Evolutionary conservation across 2,113 vertebrate species (phyloP).

Genomic region (Phyllopteryx taeniolatus): DNA sequence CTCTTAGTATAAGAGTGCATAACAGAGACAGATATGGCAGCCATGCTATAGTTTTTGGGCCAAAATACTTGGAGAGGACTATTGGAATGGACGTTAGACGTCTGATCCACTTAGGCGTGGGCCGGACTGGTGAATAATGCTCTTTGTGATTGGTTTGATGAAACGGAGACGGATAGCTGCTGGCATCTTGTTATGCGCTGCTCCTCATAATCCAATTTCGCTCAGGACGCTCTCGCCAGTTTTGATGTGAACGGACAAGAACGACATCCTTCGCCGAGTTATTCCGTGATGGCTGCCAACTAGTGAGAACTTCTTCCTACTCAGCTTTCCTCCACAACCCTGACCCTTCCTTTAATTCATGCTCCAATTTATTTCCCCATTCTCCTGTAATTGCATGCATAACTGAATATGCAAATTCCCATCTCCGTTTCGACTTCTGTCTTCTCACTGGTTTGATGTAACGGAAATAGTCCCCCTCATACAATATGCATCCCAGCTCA

Average conservation of each 20-base stretch:
- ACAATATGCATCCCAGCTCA: conserved; percentile 59
- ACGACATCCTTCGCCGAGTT: conserved; percentile 84
- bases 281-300: conserved; percentile 84
- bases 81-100: conserved; percentile 61
- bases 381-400: conserved; percentile 52
- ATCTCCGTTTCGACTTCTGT: conserved; percentile 40
- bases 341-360: conserved; percentile 38
- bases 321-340: conserved; percentile 18
- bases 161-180: conserved; percentile 48
- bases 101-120: conserved; percentile 60
- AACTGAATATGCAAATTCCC: conserved; percentile 57
- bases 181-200: conserved; percentile 39
- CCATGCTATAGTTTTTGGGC: conserved; percentile 39
- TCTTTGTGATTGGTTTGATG: conserved; percentile 57
- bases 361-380: conserved; percentile 25
- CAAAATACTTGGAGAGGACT: conserved; percentile 52
- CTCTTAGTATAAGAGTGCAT: conserved; percentile 43
- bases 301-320: conserved; percentile 76
- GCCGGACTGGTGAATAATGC: conserved; percentile 55
- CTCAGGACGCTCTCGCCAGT: conserved; percentile 89
- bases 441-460: conserved; percentile 58
- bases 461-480: conserved; percentile 60
- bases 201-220: conserved; percentile 48
- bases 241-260: conserved; percentile 90
- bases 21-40: conserved; percentile 50